Base-by-base conservation (phyloP, 2,888 invertebrate species). In the Mylabris sibirica region DNA sequence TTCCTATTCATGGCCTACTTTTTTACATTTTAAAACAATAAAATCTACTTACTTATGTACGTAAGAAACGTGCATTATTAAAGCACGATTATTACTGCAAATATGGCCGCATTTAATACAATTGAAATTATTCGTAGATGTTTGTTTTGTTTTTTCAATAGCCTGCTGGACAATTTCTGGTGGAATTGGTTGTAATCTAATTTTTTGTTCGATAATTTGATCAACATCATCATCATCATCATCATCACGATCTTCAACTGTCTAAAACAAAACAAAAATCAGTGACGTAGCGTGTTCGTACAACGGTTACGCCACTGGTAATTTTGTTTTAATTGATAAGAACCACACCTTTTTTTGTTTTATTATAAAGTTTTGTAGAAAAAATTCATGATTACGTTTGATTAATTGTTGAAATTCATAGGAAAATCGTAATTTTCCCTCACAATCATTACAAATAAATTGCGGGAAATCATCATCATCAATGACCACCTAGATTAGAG, bases 1-100 rank as follows among this genome's bases (percentile, higher is more conserved):
- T 4, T 20, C 30, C 6, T 3, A 59, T 3, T 11, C 1, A n/a
- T n/a, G 11, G 22, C 35, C 11, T 35, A 12, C 35, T 11, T 9
- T 9, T 35, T 11, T 35, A n/a, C 30, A 11, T 35, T 35, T 12
- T 14, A 14, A 14, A 41, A 41, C 14, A 14, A 14, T 1, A 3
- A 14, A 11, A 35, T 38, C 12, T 34, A 72, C 74, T 75, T 75
- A 83, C 83, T 79, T 79, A 71, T 83, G 83, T 53, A 80, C 67
- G 68, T 78, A 76, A 5, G 79, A 70, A 72, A 83, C 78, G 63
- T 83, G 83, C 6, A 79, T 67, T 14, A 80, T 79, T 20, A 83
- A 72, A 5, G 80, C 79, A 44, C 80, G 73, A 35, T 72, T 67
- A 64, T 77, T 77, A 22, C 70, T 75, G 0, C 76, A 77, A 34